Conservation (phyloP, 2,888 invertebrate species). For the Andrena minutula region DNA sequence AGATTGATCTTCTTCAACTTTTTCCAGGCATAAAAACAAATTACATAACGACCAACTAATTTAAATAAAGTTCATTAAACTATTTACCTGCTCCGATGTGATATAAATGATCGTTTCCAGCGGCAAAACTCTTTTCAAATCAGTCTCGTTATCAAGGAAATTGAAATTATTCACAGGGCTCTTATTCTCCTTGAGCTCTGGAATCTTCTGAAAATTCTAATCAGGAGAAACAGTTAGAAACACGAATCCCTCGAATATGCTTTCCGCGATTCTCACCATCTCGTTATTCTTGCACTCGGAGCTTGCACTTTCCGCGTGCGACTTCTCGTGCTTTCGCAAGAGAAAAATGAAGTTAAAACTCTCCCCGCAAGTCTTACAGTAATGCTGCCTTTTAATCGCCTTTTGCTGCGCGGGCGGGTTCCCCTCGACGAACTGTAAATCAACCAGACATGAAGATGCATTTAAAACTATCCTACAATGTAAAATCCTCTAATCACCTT, state of each 20-base stretch:
- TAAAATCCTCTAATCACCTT: constrained; percentile 56
- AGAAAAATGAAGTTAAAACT: constrained; percentile 79
- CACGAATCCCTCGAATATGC: neutral
- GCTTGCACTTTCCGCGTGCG: constrained; percentile 67
- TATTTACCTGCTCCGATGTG: constrained; percentile 73
- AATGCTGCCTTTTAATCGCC: constrained; percentile 75
- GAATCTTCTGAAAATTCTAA: constrained; percentile 66
- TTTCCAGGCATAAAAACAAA: constrained; percentile 34
- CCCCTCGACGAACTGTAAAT: constrained; percentile 55
- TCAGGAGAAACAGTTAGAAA: constrained; percentile 8
- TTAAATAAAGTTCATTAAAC: constrained; percentile 20
- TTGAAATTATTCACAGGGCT: constrained; percentile 50
- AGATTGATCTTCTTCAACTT: constrained; percentile 72
- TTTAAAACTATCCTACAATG: constrained; percentile 3
- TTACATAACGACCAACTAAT: neutral
- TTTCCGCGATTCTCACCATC: constrained; percentile 63
- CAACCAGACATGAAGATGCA: constrained; percentile 10
- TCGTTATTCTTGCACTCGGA: constrained; percentile 70
- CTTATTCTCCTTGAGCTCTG: constrained; percentile 62
- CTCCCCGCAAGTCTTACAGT: constrained; percentile 82
- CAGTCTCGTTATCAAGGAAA: constrained; percentile 23
- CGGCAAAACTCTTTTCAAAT: constrained; percentile 52
- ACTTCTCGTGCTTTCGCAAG: constrained; percentile 78
- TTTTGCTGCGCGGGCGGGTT: constrained; percentile 54
- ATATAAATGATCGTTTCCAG: constrained; percentile 72